Conservation (phyloP, 2,797 vertebrate species). For the Phoxinus dragarum region DNA sequence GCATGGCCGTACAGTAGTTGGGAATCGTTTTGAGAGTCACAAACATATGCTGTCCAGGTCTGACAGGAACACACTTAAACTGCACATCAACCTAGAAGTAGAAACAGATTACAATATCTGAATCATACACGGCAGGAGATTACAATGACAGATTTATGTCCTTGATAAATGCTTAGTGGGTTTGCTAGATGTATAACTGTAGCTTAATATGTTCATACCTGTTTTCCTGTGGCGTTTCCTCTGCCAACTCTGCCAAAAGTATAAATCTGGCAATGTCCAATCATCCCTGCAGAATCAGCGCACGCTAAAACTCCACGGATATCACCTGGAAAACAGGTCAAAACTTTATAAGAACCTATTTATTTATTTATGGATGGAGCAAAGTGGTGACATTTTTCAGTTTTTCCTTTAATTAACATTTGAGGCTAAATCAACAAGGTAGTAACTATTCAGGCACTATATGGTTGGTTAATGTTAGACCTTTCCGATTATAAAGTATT, state of each 20-base stretch:
- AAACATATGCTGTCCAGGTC: conserved; percentile 72
- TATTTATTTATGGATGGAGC: background rate
- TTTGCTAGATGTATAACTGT: background rate
- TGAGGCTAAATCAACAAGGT: background rate
- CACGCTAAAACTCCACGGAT: conserved; percentile 56
- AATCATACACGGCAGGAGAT: background rate
- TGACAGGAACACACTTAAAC: conserved; percentile 77
- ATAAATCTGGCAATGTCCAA: conserved; percentile 52
- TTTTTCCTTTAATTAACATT: background rate
- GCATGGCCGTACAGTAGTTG: conserved; percentile 75
- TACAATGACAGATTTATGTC: background rate
- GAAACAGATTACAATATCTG: conserved; percentile 31
- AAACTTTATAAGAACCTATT: background rate
- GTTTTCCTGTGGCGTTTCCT: conserved; percentile 36
- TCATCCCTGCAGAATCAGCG: conserved; percentile 47
- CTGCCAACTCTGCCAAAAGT: conserved; percentile 35
- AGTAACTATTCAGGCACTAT: background rate
- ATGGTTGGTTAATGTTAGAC: background rate
- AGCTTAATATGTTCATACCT: conserved; percentile 34
- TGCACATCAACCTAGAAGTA: conserved; percentile 74
- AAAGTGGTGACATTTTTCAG: background rate
- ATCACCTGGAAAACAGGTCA: conserved; percentile 42
- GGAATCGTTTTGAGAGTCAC: conserved; percentile 80
- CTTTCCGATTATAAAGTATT: background rate
- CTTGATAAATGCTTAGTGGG: background rate